Evolutionary conservation across 2,797 vertebrate genomes (phyloP).

Genomic region (Nasua narica): DNA sequence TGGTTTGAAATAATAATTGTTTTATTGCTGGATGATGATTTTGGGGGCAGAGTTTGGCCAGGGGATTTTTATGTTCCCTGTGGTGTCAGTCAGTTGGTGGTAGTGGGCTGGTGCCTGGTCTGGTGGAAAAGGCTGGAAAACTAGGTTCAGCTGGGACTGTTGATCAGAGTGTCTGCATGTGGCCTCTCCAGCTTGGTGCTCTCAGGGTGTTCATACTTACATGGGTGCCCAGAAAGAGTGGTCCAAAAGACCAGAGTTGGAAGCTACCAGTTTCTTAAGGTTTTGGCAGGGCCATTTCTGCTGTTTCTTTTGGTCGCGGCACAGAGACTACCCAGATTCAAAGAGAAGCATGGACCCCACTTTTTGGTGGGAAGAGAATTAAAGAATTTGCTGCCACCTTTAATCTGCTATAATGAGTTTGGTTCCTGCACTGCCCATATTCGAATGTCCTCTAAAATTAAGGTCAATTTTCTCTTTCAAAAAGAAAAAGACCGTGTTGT

Average conservation of each 20-base stretch:
- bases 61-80: not conserved
- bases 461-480: not conserved
- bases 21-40: not conserved
- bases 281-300: not conserved
- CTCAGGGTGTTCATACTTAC: not conserved
- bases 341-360: not conserved
- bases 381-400: not conserved
- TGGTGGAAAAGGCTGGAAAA: not conserved
- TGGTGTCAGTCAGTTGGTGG: not conserved
- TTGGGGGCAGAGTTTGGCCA: not conserved
- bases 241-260: not conserved
- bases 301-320: not conserved
- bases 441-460: not conserved
- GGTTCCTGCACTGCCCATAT: not conserved
- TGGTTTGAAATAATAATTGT: not conserved
- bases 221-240: not conserved
- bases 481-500: not conserved
- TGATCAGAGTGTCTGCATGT: not conserved
- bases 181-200: not conserved
- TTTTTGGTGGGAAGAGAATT: not conserved
- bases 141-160: not conserved
- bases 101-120: not conserved
- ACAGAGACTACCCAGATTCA: not conserved
- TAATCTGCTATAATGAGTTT: not conserved
- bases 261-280: not conserved